Evolutionary conservation across 1,140 invertebrate genomes (phyloP).

Genomic region (Drosophila littoralis): DNA sequence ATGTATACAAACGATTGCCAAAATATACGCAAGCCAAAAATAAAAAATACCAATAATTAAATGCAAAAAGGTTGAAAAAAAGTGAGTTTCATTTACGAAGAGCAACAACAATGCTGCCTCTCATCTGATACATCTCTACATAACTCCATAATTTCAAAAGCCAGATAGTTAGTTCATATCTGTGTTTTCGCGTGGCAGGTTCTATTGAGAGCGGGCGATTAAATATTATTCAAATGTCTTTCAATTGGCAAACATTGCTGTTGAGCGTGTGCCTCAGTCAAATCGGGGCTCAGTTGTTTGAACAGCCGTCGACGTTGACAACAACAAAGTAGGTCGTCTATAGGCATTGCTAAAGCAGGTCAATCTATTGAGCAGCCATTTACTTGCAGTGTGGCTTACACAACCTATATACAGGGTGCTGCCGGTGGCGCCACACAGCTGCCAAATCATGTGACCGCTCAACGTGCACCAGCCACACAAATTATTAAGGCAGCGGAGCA

Average conservation of each 20-base stretch:
- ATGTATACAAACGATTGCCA: conserved; percentile 50
- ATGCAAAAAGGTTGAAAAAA: conserved; percentile 34
- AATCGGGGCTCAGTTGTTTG: conserved; percentile 55
- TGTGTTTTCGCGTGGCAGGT: conserved; percentile 34
- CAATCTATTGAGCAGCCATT: conserved; percentile 57
- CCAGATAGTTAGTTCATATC: conserved; percentile 18
- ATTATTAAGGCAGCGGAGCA: conserved; percentile 54
- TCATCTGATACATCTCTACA: conserved; percentile 27
- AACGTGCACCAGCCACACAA: conserved; percentile 45
- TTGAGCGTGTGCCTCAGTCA: conserved; percentile 12
- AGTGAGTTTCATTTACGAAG: conserved; percentile 9
- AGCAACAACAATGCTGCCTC: conserved; percentile 15
- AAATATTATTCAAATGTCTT: conserved; percentile 46
- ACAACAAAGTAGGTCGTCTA: conserved; percentile 64
- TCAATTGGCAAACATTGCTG: conserved; percentile 49
- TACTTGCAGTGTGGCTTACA: conserved; percentile 52
- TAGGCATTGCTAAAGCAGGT: conserved; percentile 37
- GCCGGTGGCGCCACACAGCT: conserved; percentile 21
- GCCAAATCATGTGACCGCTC: conserved; percentile 42
- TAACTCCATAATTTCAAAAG: conserved; percentile 15
- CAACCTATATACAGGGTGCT: conserved; percentile 27
- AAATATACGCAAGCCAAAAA: conserved; percentile 36
- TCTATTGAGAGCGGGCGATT: not conserved
- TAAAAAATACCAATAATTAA: conserved; percentile 40
- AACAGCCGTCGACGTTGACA: conserved; percentile 52